phyloP scores from a whole-genome alignment of 2,888 invertebrate genomes.

The Corbicula japonica region DNA sequence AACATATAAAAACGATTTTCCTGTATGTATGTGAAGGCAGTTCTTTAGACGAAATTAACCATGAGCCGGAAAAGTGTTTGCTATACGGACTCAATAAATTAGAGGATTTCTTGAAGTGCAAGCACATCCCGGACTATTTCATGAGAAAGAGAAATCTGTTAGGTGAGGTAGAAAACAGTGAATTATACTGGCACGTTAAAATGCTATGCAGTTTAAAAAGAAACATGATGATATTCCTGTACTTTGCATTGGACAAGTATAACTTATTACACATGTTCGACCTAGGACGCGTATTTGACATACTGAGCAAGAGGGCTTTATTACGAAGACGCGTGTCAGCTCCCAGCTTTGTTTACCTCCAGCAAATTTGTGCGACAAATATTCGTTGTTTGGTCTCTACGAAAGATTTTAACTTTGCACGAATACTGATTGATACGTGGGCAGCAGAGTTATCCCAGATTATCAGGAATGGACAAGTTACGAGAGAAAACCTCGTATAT shows the following conservation, averaged over 20 bases:
- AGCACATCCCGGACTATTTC: conserved; percentile 24
- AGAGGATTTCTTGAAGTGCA: not conserved
- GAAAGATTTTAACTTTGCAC: not conserved
- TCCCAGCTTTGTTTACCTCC: not conserved
- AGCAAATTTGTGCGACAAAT: not conserved
- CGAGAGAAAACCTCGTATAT: not conserved
- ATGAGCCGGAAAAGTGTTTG: conserved; percentile 11
- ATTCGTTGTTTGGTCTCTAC: not conserved
- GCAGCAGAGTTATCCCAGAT: not conserved
- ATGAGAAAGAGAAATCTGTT: conserved; percentile 15
- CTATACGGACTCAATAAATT: not conserved
- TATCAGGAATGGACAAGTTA: not conserved
- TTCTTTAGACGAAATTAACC: not conserved
- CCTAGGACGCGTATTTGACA: conserved; percentile 14
- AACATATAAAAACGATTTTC: conserved; percentile 1
- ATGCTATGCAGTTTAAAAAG: conserved; percentile 4
- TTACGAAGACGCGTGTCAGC: not conserved
- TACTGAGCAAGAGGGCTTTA: not conserved
- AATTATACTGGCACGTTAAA: conserved; percentile 9
- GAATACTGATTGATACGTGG: not conserved
- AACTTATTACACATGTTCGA: not conserved
- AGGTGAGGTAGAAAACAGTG: not conserved
- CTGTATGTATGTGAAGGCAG: conserved; percentile 6
- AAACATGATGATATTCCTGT: conserved; percentile 5
- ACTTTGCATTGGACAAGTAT: conserved; percentile 20